Evolutionary conservation across 2,797 vertebrate species (phyloP).

Genomic region (Hippoglossus hippoglossus): DNA sequence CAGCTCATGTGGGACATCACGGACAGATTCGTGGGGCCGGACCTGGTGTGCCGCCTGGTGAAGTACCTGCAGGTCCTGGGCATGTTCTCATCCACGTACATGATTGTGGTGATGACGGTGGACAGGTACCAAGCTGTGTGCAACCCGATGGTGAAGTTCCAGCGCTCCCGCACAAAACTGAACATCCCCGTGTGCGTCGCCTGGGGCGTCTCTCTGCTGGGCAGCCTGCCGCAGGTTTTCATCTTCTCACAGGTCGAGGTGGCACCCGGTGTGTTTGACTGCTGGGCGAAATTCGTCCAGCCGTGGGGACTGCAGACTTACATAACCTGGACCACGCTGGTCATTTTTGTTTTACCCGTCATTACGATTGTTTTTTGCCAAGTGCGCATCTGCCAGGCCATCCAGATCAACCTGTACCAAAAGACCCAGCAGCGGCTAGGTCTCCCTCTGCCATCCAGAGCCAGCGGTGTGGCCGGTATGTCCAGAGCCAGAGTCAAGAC

Average conservation of each 20-base stretch:
- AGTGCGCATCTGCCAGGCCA: slow-evolving; percentile 78
- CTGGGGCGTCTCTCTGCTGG: slow-evolving; percentile 84
- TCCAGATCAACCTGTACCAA: slow-evolving; percentile 74
- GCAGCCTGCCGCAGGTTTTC: slow-evolving; percentile 83
- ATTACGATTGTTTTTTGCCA: slow-evolving; percentile 74
- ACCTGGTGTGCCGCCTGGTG: slow-evolving; percentile 78
- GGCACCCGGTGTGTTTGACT: slow-evolving; percentile 78
- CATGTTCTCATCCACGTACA: slow-evolving; percentile 82
- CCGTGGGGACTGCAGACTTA: slow-evolving; percentile 82
- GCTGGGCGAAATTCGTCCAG: slow-evolving; percentile 79
- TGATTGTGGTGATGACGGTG: slow-evolving; percentile 82
- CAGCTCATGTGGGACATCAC: slow-evolving; percentile 84
- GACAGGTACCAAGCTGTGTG: slow-evolving; percentile 81
- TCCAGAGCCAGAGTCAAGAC: slow-evolving; percentile 80
- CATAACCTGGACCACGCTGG: slow-evolving; percentile 80
- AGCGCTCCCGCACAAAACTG: slow-evolving; percentile 71
- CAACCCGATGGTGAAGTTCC: slow-evolving; percentile 82
- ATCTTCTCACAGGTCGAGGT: slow-evolving; percentile 80
- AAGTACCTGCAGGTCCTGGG: slow-evolving; percentile 83
- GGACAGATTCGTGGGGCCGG: slow-evolving; percentile 78
- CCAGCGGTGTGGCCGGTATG: slow-evolving; percentile 73
- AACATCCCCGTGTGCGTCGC: slow-evolving; percentile 84
- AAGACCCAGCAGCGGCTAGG: slow-evolving; percentile 53
- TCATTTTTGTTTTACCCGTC: slow-evolving; percentile 80
- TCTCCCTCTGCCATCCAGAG: slow-evolving; percentile 58